Conservation (phyloP, 2,113 vertebrate genomes). For the Rafetus swinhoei region DNA sequence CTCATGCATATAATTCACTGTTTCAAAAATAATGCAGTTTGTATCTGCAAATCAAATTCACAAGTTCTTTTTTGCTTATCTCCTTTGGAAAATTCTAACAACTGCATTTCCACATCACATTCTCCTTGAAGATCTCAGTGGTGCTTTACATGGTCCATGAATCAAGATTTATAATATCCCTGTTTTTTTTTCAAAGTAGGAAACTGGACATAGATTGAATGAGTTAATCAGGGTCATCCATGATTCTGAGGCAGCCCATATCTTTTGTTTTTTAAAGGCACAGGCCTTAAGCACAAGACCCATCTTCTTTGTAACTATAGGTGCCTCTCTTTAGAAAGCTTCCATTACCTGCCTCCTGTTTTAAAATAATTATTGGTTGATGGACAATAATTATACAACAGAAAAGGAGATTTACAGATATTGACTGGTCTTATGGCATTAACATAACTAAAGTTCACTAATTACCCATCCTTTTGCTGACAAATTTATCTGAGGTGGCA, state of each 20-base stretch:
- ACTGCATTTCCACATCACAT: background rate
- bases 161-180: background rate
- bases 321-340: background rate
- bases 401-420: slow-evolving; percentile 40
- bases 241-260: background rate
- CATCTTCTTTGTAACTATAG: background rate
- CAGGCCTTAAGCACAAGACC: background rate
- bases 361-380: background rate
- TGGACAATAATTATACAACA: slow-evolving; percentile 15
- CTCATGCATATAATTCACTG: background rate
- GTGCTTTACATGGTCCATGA: accelerated
- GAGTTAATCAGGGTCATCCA: background rate
- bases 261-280: background rate
- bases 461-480: slow-evolving; percentile 1
- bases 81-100: background rate
- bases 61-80: background rate
- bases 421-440: slow-evolving; percentile 32
- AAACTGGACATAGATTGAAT: background rate
- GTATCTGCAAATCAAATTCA: background rate
- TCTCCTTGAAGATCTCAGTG: background rate
- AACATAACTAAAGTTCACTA: slow-evolving; percentile 8
- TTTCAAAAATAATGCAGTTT: background rate
- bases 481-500: slow-evolving; percentile 50
- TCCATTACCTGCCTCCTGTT: background rate
- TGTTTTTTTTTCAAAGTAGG: background rate